Percentiles rank a stretch among this genome's conserved stretches.
Evolutionary conservation across 2,797 vertebrate species (phyloP).

Genomic region (Macropodus opercularis): DNA sequence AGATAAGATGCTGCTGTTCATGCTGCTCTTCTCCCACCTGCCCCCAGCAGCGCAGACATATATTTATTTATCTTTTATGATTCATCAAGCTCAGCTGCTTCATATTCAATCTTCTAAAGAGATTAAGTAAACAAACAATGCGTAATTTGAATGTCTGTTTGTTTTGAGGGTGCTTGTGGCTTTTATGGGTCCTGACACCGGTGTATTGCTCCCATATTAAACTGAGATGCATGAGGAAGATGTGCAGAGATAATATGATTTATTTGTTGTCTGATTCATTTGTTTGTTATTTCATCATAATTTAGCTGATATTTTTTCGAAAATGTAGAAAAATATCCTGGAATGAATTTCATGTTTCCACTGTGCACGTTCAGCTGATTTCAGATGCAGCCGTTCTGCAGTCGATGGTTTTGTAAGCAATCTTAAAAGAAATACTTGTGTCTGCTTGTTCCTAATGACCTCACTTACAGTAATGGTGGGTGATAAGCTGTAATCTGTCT

Average conservation of each 20-base stretch:
- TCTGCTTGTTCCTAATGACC: background rate
- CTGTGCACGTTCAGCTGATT: no score
- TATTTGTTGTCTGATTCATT: conserved; percentile 51
- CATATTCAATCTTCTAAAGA: conserved; percentile 53
- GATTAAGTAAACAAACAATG: conserved; percentile 58
- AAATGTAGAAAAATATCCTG: no score
- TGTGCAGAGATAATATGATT: conserved; percentile 39
- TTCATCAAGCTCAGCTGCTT: conserved; percentile 47
- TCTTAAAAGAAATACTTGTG: no score
- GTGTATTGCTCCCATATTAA: conserved; percentile 36
- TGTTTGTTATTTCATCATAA: conserved; percentile 8
- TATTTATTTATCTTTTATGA: conserved; percentile 59
- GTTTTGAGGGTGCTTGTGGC: conserved; percentile 38
- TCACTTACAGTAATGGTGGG: no score
- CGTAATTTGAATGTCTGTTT: conserved; percentile 43
- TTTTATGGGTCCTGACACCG: conserved; percentile 57
- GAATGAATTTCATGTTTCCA: no score
- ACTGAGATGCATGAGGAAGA: conserved; percentile 28
- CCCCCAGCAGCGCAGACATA: conserved; percentile 9
- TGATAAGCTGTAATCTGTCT: no score
- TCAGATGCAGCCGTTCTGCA: no score
- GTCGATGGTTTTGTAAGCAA: no score
- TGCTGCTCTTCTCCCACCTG: conserved; percentile 21
- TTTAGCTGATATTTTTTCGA: no score
- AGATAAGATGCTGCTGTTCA: conserved; percentile 17